Evolutionary conservation across 2,113 vertebrate species (phyloP).

Genomic region (Porphyrio hochstetteri): DNA sequence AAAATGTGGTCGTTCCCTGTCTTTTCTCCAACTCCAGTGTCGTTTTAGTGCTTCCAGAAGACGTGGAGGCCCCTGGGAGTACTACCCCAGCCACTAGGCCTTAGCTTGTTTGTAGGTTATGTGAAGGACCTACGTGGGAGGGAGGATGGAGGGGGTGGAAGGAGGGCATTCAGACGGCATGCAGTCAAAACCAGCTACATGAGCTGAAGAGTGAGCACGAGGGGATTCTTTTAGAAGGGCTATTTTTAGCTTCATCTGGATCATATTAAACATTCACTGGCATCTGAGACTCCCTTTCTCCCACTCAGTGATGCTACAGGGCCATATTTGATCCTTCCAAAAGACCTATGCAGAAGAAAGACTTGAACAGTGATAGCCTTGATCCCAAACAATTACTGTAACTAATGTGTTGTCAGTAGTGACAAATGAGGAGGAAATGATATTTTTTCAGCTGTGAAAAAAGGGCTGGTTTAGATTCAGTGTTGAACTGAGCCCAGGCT

Average conservation of each 20-base stretch:
- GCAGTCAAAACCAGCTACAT: not conserved
- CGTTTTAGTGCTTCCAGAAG: not conserved
- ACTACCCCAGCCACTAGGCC: not conserved
- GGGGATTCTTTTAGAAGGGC: not conserved
- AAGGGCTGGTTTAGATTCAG: not conserved
- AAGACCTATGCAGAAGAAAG: not conserved
- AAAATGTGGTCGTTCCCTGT: not conserved
- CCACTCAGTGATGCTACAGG: not conserved
- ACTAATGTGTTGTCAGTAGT: not conserved
- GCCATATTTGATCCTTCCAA: not conserved
- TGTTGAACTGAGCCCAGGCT: not conserved
- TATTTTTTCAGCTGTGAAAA: slow-evolving; percentile 21
- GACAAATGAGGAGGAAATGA: slow-evolving; percentile 2
- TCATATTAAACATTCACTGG: not conserved
- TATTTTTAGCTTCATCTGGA: slow-evolving; percentile 14
- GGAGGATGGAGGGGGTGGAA: not conserved
- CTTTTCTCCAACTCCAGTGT: not conserved
- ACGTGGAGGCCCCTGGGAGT: not conserved
- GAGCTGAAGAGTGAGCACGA: not conserved
- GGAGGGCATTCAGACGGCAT: fast-evolving
- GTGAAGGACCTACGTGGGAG: not conserved
- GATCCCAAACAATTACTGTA: not conserved
- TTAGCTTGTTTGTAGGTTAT: not conserved
- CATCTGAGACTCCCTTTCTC: not conserved
- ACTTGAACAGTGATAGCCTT: not conserved